These are phyloP conservation scores for Alcis repandata DNA, from an alignment of 2,888 invertebrate genomes.

Conservation along the genomic window DNA sequence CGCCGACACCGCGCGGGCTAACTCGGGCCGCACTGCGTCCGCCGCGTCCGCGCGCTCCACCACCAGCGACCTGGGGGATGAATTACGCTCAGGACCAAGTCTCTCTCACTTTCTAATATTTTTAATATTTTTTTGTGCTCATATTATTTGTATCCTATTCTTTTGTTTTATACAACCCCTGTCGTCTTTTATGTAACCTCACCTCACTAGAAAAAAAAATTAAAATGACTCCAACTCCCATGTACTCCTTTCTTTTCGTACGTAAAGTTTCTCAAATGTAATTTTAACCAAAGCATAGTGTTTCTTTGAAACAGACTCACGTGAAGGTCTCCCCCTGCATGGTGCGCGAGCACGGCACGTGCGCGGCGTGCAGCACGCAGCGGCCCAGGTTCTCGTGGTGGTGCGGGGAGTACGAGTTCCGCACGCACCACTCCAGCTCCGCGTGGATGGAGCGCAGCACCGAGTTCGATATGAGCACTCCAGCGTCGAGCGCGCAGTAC, in stretches of 20 bases:
- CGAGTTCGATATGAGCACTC: conserved; percentile 95
- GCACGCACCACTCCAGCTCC: conserved; percentile 95
- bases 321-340: conserved; percentile 77
- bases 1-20: conserved; percentile 87
- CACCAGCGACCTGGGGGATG: conserved; percentile 2
- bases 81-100: no score
- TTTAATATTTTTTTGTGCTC: no score
- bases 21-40: conserved; percentile 61
- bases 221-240: no score
- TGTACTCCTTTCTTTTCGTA: no score
- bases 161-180: no score
- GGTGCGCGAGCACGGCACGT: conserved; percentile 86
- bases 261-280: no score
- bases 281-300: no score
- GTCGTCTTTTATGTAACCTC: no score
- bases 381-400: conserved; percentile 96
- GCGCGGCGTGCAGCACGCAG: conserved; percentile 92
- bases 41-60: conserved; percentile 42
- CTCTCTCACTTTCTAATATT: no score
- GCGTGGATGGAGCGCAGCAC: conserved; percentile 92
- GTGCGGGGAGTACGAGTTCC: conserved; percentile 93
- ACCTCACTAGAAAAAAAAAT: no score
- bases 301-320: no score
- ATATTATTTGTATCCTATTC: no score
- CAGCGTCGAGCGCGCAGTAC: conserved; percentile 92